Conservation (phyloP, 2,797 vertebrate species). For the Girardinus metallicus region DNA sequence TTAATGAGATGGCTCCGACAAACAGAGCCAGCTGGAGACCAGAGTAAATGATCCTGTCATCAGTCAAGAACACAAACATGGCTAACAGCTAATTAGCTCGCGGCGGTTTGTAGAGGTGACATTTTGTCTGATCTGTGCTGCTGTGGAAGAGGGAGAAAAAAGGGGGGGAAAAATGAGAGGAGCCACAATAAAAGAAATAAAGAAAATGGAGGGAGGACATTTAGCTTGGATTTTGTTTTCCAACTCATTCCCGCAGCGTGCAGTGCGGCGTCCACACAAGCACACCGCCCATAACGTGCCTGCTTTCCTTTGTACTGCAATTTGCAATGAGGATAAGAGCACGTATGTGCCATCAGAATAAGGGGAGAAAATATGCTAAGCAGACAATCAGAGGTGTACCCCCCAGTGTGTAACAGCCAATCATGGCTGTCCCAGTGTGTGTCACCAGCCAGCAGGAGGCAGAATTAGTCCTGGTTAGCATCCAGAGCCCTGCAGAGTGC, state of each 20-base stretch:
- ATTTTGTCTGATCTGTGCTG: slow-evolving; percentile 93
- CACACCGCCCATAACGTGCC: slow-evolving; percentile 38
- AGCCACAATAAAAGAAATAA: slow-evolving; percentile 37
- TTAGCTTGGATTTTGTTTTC: slow-evolving; percentile 45
- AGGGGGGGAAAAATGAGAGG: slow-evolving; percentile 56
- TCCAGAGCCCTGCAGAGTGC: slow-evolving; percentile 87
- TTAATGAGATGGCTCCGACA: slow-evolving; percentile 97
- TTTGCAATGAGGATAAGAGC: slow-evolving; percentile 51
- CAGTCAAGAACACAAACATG: slow-evolving; percentile 92
- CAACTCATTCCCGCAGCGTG: slow-evolving; percentile 32
- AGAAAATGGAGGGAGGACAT: slow-evolving; percentile 12
- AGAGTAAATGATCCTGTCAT: slow-evolving; percentile 99
- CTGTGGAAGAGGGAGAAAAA: slow-evolving; percentile 74
- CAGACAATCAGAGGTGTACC: slow-evolving; percentile 87
- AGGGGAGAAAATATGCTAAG: slow-evolving; percentile 84
- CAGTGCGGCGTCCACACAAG: slow-evolving; percentile 19
- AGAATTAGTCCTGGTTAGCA: slow-evolving; percentile 90
- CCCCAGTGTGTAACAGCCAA: slow-evolving; percentile 85
- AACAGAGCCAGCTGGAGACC: slow-evolving; percentile 98
- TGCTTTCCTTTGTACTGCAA: slow-evolving; percentile 36
- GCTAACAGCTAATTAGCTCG: slow-evolving; percentile 99
- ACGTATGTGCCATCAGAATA: slow-evolving; percentile 68
- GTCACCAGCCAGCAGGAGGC: slow-evolving; percentile 80
- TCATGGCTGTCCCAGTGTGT: slow-evolving; percentile 78
- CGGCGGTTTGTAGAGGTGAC: slow-evolving; percentile 92